Evolutionary conservation across 23 tunicate genomes (phyloP), one percentile per base, ranked within the genome.

Genomic region (Oikopleura vanhoeffeni): DNA sequence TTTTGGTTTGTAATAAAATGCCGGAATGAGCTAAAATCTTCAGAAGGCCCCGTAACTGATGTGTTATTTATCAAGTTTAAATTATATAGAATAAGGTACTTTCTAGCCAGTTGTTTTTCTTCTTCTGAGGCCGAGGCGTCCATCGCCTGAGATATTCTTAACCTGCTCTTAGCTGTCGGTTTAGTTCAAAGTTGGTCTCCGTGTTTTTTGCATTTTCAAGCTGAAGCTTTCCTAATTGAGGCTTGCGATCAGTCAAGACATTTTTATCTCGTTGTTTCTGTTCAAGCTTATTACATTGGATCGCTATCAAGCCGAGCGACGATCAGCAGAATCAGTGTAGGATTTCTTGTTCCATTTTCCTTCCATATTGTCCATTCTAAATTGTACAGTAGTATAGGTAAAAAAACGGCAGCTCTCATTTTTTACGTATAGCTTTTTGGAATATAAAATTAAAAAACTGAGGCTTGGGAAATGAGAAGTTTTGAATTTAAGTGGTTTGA

Each of bases 311-410:
- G 60, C 18, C 60, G 8, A 8, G 60, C 60, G 60, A 8, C 18
- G n/a, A n/a, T n/a, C 60, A 8, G 18, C 18, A 18, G 18, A 49
- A 18, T 8, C 8, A 8, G 18, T 8, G 60, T 49, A 18, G 18
- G 18, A 18, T n/a, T n/a, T n/a, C n/a, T n/a, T n/a, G 85, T 91
- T 91, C 84, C 89, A 91, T 40, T 91, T 91, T 28, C 83, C 86
- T 85, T 91, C 87, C 32, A 88, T 88, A 67, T 91, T 85, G 91
- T 91, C 89, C 84, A 90, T 75, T 41, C 89, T n/a, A n/a, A n/a
- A n/a, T n/a, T n/a, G n/a, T n/a, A n/a, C n/a, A n/a, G n/a, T n/a
- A n/a, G n/a, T n/a, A n/a, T n/a, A n/a, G n/a, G n/a, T n/a, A n/a
- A n/a, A n/a, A n/a, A n/a, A n/a, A n/a, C n/a, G n/a, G n/a, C n/a